A percentile compares a stretch with the other conserved stretches of the same genome.
These are phyloP conservation scores for Crocuta crocuta DNA, from an alignment of 2,113 vertebrate genomes.

Conservation along the genomic window DNA sequence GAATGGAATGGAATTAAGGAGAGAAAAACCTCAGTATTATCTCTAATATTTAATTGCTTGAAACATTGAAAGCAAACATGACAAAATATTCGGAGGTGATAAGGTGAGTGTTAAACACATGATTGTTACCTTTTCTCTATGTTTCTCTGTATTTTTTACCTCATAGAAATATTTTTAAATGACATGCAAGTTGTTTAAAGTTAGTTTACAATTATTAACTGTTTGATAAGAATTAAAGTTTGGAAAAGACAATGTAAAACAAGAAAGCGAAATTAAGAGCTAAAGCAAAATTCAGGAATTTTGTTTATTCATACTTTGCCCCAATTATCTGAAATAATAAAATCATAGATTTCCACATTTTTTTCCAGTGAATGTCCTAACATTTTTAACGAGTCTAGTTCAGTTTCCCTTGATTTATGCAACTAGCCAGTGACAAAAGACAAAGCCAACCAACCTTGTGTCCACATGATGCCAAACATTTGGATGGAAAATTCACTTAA, in stretches of 20 bases:
- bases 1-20: not conserved
- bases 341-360: not conserved
- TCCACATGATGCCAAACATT: not conserved
- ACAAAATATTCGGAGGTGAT: not conserved
- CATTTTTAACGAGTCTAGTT: not conserved
- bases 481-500: not conserved
- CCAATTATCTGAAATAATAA: not conserved
- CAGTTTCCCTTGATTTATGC: not conserved
- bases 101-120: not conserved
- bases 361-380: slow-evolving; percentile 9
- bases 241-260: not conserved
- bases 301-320: not conserved
- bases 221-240: not conserved
- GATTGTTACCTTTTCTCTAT: not conserved
- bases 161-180: not conserved
- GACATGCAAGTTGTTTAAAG: not conserved
- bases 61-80: not conserved
- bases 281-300: not conserved
- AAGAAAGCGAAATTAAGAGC: not conserved
- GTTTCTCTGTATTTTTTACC: not conserved
- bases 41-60: not conserved
- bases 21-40: not conserved
- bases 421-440: not conserved
- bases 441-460: slow-evolving; percentile 5
- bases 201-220: not conserved